Base-by-base conservation (phyloP, 2,797 vertebrate species). In the Triplophysa yarkandensis region DNA sequence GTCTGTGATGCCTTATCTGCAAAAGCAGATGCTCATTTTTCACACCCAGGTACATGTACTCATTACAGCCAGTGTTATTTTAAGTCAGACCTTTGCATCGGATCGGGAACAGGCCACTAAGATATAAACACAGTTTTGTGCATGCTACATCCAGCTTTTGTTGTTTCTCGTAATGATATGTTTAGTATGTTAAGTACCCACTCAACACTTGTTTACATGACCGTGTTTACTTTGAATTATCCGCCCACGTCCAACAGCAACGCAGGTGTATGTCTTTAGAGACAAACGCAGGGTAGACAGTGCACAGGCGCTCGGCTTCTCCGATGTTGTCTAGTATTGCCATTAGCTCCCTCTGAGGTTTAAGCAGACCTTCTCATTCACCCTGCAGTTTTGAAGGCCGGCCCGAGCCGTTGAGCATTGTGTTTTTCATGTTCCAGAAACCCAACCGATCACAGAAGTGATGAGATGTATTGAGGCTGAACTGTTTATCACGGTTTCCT, bases 191-290 rank as follows among this genome's bases (percentile, higher is more conserved):
- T 67, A 70, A 80, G 71, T 27, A 43, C 55, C 39, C 44, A 30
- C 68, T 71, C 39, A 36, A 52, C 16, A n/a, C 46, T 52, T 66
- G 39, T 58, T 71, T 46, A 64, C 27, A 64, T 25, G 62, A 68
- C 58, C 25, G 21, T 48, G 57, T 77, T 60, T 75, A 68, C 41
- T 27, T 63, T 43, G 44, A 65, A 25, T 41, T 28, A 44, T 41
- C 43, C 62, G 34, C 54, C 62, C n/a, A 67, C 41, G 21, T 71
- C 50, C 19, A 54, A 69, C 60, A 66, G 64, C 55, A 41, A 70
- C 60, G 62, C 57, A 65, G 19, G 36, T 71, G 76, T 77, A 79
- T 76, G 62, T 81, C 81, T 81, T 70, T 28, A 77, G 32, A 74
- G 44, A 25, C 10, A 25, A 23, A 23, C 19, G 19, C 48, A 50